Evolutionary conservation across 2,113 vertebrate genomes (phyloP), one percentile per base, ranked within the genome.

Genomic region (Centropus unirufus): DNA sequence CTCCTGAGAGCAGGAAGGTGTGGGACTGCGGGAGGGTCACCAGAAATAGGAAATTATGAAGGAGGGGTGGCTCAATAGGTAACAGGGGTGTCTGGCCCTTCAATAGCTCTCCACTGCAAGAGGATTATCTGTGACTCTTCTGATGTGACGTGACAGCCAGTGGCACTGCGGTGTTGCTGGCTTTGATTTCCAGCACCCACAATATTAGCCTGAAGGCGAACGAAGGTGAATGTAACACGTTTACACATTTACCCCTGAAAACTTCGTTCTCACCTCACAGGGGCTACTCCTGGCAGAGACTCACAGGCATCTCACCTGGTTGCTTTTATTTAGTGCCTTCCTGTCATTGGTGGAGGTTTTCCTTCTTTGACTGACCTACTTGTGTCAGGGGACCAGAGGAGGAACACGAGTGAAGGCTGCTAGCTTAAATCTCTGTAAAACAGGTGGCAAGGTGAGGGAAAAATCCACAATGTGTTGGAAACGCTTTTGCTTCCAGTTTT

Each of bases 81-180:
- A 55, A 68, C 26, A 82, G 68, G 57, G 73, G 55, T 62, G 11
- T 22, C 30, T 51, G 61, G 36, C 76, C 39, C 57, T 66, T 57
- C 75, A 49, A 27, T 26, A 72, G 40, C 34, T 83, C 76, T 75
- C 74, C 80, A 87, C n/a, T 61, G 55, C 63, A 90, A 87, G 36
- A 80, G 78, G 89, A 81, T 84, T 67, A 81, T n/a, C 61, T 91
- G 61, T 77, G 47, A 91, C 57, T 92, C 39, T 86, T 76, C 66
- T 14, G 22, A 57, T 17, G 44, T 12, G 12, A 34, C 49, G 26
- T 2, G 14, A 32, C 12, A 40, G 15, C 30, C 24, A 13, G 34
- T 30, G 57, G 51, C 55, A 42, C 54, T 34, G 34, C 57, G n/a
- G 23, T 55, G 34, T 59, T 66, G 21, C 55, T 42, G 36, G 44